Evolutionary conservation across 2,888 invertebrate species (phyloP).

Genomic region (Aethes cnicana): DNA sequence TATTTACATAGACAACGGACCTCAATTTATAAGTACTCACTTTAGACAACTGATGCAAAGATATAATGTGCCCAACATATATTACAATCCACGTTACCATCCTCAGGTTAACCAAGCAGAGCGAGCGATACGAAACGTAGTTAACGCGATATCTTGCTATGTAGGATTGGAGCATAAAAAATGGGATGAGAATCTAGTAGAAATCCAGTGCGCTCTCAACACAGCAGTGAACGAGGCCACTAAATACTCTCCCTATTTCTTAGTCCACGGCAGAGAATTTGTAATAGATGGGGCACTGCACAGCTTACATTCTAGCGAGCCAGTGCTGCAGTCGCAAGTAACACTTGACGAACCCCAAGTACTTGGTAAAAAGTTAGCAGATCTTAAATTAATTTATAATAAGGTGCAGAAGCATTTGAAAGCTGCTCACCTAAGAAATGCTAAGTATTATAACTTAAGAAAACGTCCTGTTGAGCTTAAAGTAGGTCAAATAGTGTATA

Average conservation of each 20-base stretch:
- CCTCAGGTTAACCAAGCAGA: neutral
- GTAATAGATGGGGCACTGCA: neutral
- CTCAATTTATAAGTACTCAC: neutral
- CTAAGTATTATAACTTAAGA: neutral
- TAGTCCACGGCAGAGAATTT: neutral
- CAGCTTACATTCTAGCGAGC: neutral
- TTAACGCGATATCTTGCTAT: neutral
- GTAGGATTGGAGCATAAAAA: neutral
- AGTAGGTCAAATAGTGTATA: constrained; percentile 1
- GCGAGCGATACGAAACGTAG: neutral
- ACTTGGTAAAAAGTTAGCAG: neutral
- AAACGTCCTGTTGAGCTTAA: neutral
- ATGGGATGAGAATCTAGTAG: neutral
- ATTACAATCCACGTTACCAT: neutral
- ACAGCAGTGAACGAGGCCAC: neutral
- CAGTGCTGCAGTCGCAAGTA: neutral
- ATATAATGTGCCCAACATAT: neutral
- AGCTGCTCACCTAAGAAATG: neutral
- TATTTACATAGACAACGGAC: no score
- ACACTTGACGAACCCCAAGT: neutral
- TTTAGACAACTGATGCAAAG: neutral
- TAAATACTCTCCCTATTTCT: neutral
- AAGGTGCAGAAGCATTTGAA: neutral
- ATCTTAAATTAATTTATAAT: neutral
- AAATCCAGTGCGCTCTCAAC: neutral